Evolutionary conservation across 1,140 invertebrate species (phyloP).

Genomic region (Samia ricini): DNA sequence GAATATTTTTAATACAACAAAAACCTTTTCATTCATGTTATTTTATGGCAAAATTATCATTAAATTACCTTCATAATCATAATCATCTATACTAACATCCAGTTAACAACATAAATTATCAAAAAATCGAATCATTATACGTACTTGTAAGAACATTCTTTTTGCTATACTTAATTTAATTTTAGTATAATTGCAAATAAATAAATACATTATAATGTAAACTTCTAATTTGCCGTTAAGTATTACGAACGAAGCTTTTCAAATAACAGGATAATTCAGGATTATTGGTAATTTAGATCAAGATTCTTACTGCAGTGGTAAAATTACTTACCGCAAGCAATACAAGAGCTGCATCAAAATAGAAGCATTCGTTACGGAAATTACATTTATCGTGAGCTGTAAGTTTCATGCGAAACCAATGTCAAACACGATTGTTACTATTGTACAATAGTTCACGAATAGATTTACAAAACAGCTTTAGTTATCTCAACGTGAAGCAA

Average conservation of each 20-base stretch:
- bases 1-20: too few species aligned
- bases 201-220: too few species aligned
- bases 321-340: neutral
- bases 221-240: too few species aligned
- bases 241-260: neutral
- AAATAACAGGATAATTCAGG: neutral
- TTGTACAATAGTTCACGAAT: constrained; percentile 21
- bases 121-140: too few species aligned
- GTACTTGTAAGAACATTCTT: too few species aligned
- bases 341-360: constrained; percentile 23
- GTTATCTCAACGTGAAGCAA: too few species aligned
- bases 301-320: neutral
- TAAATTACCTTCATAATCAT: too few species aligned
- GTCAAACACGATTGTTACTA: constrained; percentile 27
- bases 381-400: constrained; percentile 33
- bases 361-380: constrained; percentile 34
- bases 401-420: constrained; percentile 31
- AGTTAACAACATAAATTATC: too few species aligned
- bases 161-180: too few species aligned
- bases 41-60: neutral
- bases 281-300: neutral
- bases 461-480: too few species aligned
- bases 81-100: too few species aligned
- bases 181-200: too few species aligned
- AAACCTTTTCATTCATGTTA: neutral